A percentile compares a stretch with the other conserved stretches of the same genome.
Conservation (phyloP, 2,113 vertebrate species). For the Cryptomyrus ogoouensis region DNA sequence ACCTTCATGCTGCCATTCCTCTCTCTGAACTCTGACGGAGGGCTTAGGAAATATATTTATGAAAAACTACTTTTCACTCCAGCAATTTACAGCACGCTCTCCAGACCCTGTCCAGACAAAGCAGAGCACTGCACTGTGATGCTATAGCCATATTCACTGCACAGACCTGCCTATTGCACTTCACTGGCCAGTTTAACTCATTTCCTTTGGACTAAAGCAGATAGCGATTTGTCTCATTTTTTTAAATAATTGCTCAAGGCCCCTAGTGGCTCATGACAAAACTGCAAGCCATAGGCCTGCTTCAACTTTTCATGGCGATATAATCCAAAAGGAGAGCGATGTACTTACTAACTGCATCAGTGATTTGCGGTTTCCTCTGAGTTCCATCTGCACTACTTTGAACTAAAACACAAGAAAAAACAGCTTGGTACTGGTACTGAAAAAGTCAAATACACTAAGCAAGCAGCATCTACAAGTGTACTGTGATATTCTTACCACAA, state of each 20-base stretch:
- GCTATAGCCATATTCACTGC: background rate
- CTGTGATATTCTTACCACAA: background rate
- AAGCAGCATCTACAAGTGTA: background rate
- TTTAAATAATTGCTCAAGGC: background rate
- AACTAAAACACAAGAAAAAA: conserved; percentile 44
- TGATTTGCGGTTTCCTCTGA: conserved; percentile 39
- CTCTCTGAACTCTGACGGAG: conserved; percentile 27
- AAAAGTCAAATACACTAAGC: background rate
- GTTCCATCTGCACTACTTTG: conserved; percentile 43
- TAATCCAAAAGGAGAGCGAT: background rate
- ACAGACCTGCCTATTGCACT: background rate
- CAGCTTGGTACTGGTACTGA: background rate
- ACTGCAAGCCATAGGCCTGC: background rate
- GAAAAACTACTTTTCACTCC: background rate
- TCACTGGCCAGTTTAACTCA: background rate
- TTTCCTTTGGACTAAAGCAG: background rate
- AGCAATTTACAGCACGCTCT: background rate
- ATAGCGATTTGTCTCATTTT: background rate
- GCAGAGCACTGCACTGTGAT: background rate
- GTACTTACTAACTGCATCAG: conserved; percentile 58
- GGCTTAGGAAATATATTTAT: background rate
- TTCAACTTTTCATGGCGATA: background rate
- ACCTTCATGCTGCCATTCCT: conserved; percentile 14
- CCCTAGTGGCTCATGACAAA: background rate
- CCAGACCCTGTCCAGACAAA: background rate